A percentile compares a stretch with the other conserved stretches of the same genome.
phyloP scores from a whole-genome alignment of 2,888 invertebrate genomes.

The Mimachlamys varia region DNA sequence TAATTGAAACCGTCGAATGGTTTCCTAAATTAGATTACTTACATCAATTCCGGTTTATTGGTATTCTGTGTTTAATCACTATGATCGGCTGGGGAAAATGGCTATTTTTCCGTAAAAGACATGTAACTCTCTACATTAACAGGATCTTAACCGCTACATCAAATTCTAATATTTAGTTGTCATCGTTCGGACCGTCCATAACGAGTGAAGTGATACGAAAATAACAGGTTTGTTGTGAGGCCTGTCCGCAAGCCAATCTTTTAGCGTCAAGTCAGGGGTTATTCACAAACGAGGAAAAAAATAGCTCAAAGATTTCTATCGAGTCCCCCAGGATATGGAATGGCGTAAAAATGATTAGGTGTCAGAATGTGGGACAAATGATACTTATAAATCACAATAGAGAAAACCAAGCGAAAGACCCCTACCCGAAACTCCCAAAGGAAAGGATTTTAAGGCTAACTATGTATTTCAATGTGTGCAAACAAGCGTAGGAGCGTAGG shows the following conservation, averaged over 20 bases:
- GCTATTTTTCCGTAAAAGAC: conserved; percentile 12
- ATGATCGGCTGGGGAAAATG: neutral
- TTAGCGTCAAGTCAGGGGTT: conserved; percentile 6
- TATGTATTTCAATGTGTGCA: too few species aligned
- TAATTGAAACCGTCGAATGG: conserved; percentile 7
- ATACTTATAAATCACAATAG: neutral
- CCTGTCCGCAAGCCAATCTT: neutral
- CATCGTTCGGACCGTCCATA: neutral
- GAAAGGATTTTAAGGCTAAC: neutral
- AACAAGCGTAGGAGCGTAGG: too few species aligned
- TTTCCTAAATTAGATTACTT: conserved; percentile 14
- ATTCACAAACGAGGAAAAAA: conserved; percentile 13
- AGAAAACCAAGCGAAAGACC: neutral
- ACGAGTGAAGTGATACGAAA: neutral
- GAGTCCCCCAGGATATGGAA: neutral
- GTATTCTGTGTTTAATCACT: conserved; percentile 1
- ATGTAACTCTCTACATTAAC: neutral
- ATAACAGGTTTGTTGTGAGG: neutral
- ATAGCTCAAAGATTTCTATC: conserved; percentile 5
- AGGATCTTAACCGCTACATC: neutral
- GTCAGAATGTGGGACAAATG: neutral
- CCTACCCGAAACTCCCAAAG: neutral
- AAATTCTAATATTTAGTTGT: conserved; percentile 19
- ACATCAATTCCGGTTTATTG: conserved; percentile 31
- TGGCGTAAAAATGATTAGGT: neutral